Evolutionary conservation across 2,797 vertebrate genomes (phyloP).

Genomic region (Brotogeris chrysoptera): DNA sequence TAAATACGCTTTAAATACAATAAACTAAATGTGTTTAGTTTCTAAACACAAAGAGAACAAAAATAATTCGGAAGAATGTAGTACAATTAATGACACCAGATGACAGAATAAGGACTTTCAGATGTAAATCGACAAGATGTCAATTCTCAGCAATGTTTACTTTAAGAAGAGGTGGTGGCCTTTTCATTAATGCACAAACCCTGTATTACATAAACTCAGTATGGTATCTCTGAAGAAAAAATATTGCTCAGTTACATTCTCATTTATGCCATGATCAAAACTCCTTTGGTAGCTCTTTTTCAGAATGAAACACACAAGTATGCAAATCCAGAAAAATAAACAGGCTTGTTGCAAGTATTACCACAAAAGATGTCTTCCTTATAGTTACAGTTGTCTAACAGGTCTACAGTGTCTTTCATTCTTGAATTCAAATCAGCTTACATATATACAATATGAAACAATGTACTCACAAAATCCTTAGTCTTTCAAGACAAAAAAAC

Average conservation of each 20-base stretch:
- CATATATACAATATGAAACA: constrained; percentile 65
- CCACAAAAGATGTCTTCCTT: constrained; percentile 51
- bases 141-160: constrained; percentile 46
- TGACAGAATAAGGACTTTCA: constrained; percentile 56
- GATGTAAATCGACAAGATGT: constrained; percentile 41
- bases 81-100: constrained; percentile 56
- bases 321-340: constrained; percentile 61
- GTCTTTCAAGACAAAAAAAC: constrained; percentile 59
- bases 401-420: constrained; percentile 23
- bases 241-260: constrained; percentile 67
- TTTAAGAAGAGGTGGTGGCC: constrained; percentile 51
- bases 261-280: constrained; percentile 63
- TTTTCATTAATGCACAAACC: constrained; percentile 66
- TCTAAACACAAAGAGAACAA: constrained; percentile 57
- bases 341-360: constrained; percentile 47
- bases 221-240: constrained; percentile 61
- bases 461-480: constrained; percentile 62
- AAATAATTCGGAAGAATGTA: constrained; percentile 60
- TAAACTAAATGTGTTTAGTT: constrained; percentile 55
- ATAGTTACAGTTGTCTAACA: constrained; percentile 3
- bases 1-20: constrained; percentile 72
- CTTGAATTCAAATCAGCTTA: constrained; percentile 30
- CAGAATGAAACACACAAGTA: constrained; percentile 67
- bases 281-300: constrained; percentile 75
- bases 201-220: constrained; percentile 57